phyloP scores from a whole-genome alignment of 2,888 invertebrate species.

The Drosophila acutilabella region DNA sequence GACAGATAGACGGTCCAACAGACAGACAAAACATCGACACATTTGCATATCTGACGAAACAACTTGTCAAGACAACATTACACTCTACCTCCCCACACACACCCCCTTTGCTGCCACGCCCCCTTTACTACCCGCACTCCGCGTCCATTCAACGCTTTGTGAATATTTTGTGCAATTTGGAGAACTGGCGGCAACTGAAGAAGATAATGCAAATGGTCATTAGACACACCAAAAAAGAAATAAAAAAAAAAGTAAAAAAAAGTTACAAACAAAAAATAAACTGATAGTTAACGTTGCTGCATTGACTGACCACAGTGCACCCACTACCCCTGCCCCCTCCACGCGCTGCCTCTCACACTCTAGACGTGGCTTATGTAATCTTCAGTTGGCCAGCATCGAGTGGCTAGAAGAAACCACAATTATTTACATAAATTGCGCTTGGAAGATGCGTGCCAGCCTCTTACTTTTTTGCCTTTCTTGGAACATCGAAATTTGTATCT shows the following conservation, averaged over 20 bases:
- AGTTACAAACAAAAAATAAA: conserved; percentile 10
- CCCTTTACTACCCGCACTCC: conserved; percentile 10
- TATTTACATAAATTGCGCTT: conserved; percentile 73
- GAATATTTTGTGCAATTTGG: conserved; percentile 69
- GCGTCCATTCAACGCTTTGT: conserved; percentile 28
- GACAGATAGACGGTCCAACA: neutral
- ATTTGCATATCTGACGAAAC: conserved; percentile 80
- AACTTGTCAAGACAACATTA: conserved; percentile 69
- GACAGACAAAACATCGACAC: conserved; percentile 43
- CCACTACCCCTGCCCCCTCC: conserved; percentile 3
- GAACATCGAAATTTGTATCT: conserved; percentile 33
- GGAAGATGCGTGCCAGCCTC: conserved; percentile 69
- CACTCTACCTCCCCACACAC: conserved; percentile 1
- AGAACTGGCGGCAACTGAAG: conserved; percentile 57
- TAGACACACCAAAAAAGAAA: conserved; percentile 49
- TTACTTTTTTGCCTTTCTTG: conserved; percentile 54
- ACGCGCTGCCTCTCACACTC: neutral
- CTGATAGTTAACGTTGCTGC: conserved; percentile 30
- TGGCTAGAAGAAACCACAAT: conserved; percentile 75
- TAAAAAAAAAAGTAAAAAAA: neutral
- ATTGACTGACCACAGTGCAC: conserved; percentile 26
- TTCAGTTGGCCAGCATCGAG: conserved; percentile 24
- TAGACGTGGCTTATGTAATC: conserved; percentile 57
- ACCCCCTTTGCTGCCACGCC: neutral
- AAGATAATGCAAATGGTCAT: conserved; percentile 80